Conservation (phyloP, 2,888 invertebrate genomes). For the Drosophila robusta region DNA sequence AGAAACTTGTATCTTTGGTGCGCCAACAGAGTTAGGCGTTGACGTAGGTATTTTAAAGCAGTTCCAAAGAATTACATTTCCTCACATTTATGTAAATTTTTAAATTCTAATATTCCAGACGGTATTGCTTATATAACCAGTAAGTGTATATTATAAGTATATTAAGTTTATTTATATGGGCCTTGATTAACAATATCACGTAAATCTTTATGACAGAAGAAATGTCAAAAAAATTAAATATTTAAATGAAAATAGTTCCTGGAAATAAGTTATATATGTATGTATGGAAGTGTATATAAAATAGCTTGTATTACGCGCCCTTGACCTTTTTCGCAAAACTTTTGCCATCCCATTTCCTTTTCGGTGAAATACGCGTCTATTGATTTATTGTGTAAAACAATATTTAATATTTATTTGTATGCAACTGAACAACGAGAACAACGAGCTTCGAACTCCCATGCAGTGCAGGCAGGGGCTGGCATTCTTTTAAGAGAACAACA, state of each 20-base stretch:
- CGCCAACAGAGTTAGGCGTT: slow-evolving; percentile 17
- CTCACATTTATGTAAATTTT: slow-evolving; percentile 25
- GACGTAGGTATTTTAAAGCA: slow-evolving; percentile 26
- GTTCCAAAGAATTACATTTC: slow-evolving; percentile 25
- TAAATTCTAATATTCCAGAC: background rate
- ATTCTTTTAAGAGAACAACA: too few species aligned
- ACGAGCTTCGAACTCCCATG: background rate
- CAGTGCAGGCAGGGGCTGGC: too few species aligned
- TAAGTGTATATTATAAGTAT: too few species aligned
- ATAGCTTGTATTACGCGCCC: background rate
- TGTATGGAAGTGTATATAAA: background rate
- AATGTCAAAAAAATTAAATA: background rate
- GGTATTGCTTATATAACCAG: too few species aligned
- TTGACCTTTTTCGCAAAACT: background rate
- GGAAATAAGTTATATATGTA: background rate
- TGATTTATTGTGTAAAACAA: background rate
- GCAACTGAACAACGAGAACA: background rate
- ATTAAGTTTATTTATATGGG: too few species aligned
- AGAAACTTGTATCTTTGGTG: slow-evolving; percentile 36
- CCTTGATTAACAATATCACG: background rate
- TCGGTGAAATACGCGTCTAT: background rate
- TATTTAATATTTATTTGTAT: background rate
- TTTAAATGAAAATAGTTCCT: background rate
- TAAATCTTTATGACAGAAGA: background rate
- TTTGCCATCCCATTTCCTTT: background rate